phyloP scores from a whole-genome alignment of 2,888 invertebrate genomes.

The Bellardia bayeri region DNA sequence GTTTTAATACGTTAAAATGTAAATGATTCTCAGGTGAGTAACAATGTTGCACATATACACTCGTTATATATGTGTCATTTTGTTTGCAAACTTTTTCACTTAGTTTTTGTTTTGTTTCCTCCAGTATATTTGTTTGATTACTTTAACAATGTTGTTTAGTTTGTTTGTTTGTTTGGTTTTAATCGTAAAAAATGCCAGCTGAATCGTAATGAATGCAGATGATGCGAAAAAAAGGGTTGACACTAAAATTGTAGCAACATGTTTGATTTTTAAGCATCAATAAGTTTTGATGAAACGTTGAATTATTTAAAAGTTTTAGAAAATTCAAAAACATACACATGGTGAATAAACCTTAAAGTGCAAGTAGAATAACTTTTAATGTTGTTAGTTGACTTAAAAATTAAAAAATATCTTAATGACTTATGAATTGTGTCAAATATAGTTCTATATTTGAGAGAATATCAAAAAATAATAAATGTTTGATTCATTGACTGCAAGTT shows the following conservation, averaged over 20 bases:
- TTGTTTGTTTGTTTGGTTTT: constrained; percentile 55
- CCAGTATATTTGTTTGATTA: constrained; percentile 47
- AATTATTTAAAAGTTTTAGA: constrained; percentile 35
- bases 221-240: constrained; percentile 48
- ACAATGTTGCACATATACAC: constrained; percentile 45
- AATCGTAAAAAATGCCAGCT: constrained; percentile 34
- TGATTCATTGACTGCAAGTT: too few species aligned
- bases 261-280: constrained; percentile 58
- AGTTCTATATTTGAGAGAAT: too few species aligned
- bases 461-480: too few species aligned
- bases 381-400: neutral
- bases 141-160: constrained; percentile 65
- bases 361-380: neutral
- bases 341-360: constrained; percentile 18
- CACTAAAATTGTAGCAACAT: constrained; percentile 46
- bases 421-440: too few species aligned
- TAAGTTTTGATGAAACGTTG: constrained; percentile 24
- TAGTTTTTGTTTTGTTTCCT: constrained; percentile 3
- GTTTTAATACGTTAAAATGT: constrained; percentile 59
- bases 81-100: constrained; percentile 61
- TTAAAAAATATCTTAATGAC: too few species aligned
- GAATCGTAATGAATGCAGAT: constrained; percentile 32
- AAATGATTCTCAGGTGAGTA: constrained; percentile 70
- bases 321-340: neutral
- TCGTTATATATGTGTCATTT: constrained; percentile 59